These are phyloP conservation scores for Neomonachus schauinslandi DNA, from an alignment of 2,113 vertebrate genomes.

Conservation along the genomic window DNA sequence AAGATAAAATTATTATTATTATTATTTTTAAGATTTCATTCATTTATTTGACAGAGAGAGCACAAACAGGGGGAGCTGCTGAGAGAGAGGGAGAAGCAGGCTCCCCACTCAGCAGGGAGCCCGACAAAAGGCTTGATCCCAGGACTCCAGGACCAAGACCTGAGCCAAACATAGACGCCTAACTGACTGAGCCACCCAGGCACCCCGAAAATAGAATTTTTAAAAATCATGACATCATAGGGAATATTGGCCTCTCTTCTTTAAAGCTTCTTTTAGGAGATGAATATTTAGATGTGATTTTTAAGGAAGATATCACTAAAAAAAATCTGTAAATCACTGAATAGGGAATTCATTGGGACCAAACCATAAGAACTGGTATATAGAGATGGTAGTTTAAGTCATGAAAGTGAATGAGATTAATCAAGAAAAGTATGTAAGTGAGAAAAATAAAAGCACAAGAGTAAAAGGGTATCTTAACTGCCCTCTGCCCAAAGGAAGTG, in stretches of 20 bases:
- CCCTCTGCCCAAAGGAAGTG: accelerated
- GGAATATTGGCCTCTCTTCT: not conserved
- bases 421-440: not conserved
- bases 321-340: not conserved
- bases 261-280: not conserved
- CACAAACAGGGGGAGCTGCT: no score
- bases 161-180: not conserved
- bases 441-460: not conserved
- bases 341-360: not conserved
- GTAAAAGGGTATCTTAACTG: no score
- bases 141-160: no score
- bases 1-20: no score
- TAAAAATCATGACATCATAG: not conserved
- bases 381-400: not conserved
- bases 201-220: not conserved
- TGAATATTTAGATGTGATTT: not conserved
- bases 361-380: not conserved
- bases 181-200: not conserved
- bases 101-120: not conserved
- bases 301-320: not conserved
- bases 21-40: not conserved
- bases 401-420: not conserved
- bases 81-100: not conserved
- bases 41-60: not conserved
- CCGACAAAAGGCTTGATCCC: not conserved